Evolutionary conservation across 2,797 vertebrate species (phyloP), one percentile per base, ranked within the genome.

Genomic region (Mus caroli): DNA sequence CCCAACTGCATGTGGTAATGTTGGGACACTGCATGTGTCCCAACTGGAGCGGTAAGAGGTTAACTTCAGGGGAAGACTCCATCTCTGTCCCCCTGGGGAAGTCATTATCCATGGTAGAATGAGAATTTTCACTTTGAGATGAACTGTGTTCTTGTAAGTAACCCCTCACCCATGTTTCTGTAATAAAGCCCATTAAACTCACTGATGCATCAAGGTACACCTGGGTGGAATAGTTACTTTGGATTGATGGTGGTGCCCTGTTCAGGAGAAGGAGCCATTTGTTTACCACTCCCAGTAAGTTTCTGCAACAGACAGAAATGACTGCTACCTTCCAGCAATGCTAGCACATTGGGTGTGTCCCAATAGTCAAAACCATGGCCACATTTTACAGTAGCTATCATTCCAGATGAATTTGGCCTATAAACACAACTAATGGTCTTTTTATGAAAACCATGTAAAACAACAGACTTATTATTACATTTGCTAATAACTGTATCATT

Each of bases 391-490:
- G 3, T 92, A 78, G 28, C 1, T 78, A 12, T 92, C 6, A 2
- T 92, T 83, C 84, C 34, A 28, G 73, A 28, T 6, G 24, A 94
- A 76, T 88, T 84, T 88, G 46, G 79, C 7, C 50, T 52, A 15
- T 52, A 82, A 94, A 58, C n/a, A 76, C 43, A 77, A n/a, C 19
- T 28, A 83, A 76, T 89, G 28, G 15, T 71, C 31, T 75, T 77
- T 95, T 56, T 96, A 64, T 88, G 28, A 67, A 31, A 60, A 82
- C 0, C 12, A 1, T 90, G 26, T 67, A 31, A 89, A 73, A 79
- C 26, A 90, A 4, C 94, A 56, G 56, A 71, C 24, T 93, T 64
- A 79, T 75, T 95, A 31, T 62, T 58, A 80, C 31, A 89, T 54
- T 60, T 75, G 54, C 19, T 88, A 13, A 26, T 60, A 50, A 52